These are phyloP conservation scores for Mormyrus lacerda DNA, from an alignment of 2,113 vertebrate genomes.

Conservation along the genomic window DNA sequence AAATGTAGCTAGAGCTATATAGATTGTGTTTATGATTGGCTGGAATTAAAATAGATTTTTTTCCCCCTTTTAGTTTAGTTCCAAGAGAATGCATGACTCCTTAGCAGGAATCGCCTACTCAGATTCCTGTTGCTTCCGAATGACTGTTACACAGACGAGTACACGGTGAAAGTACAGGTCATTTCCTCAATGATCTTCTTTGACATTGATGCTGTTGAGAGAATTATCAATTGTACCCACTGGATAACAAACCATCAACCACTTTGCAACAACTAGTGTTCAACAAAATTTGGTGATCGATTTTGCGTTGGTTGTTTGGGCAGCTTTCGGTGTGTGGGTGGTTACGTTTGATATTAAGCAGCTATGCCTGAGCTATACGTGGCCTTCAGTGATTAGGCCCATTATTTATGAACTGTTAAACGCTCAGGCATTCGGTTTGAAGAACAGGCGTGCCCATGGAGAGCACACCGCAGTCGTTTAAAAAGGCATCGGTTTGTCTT, in stretches of 20 bases:
- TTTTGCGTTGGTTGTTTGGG: background rate
- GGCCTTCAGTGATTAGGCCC: background rate
- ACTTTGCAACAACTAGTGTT: background rate
- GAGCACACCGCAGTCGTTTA: background rate
- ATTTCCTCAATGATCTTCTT: background rate
- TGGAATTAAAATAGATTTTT: conserved; percentile 64
- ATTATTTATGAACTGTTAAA: background rate
- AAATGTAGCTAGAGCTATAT: conserved; percentile 35
- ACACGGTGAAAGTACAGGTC: background rate
- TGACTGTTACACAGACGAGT: background rate
- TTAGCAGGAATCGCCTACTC: background rate
- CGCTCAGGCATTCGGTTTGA: background rate
- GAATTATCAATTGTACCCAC: background rate
- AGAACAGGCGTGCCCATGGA: background rate
- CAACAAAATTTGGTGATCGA: background rate
- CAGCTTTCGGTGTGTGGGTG: background rate
- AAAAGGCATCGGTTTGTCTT: background rate
- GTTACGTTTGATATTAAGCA: background rate
- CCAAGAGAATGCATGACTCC: background rate
- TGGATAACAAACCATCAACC: background rate
- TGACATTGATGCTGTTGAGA: background rate
- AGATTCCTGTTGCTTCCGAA: background rate
- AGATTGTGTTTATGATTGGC: conserved; percentile 54
- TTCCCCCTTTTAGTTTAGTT: conserved; percentile 39
- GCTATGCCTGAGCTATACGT: background rate